These are phyloP conservation scores for Drosophila obscura DNA, from an alignment of 1,140 invertebrate species.

Conservation along the genomic window DNA sequence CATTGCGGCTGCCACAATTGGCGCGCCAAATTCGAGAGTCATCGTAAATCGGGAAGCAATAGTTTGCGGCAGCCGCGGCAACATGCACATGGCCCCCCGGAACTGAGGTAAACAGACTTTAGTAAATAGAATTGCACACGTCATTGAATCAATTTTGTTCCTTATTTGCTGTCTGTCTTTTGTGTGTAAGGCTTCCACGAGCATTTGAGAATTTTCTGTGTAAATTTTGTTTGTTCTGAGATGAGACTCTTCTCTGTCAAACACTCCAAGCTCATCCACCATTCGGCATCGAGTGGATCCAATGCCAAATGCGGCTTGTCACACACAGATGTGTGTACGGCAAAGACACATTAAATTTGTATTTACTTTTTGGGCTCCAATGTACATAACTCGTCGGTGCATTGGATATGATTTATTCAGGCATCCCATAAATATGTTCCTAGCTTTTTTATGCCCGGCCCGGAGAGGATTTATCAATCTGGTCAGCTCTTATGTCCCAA, in stretches of 20 bases:
- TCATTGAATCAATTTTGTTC: slow-evolving; percentile 1
- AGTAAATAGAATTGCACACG: slow-evolving; percentile 40
- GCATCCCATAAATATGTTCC: slow-evolving; percentile 36
- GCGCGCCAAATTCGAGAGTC: slow-evolving; percentile 4
- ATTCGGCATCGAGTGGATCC: too few relatives aligned
- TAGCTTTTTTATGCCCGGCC: slow-evolving; percentile 6
- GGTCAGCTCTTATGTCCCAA: slow-evolving; percentile 26
- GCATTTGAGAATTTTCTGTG: not conserved
- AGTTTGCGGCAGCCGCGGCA: not conserved
- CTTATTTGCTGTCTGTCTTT: not conserved
- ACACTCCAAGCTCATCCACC: not conserved
- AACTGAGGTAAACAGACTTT: slow-evolving; percentile 35
- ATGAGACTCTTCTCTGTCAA: not conserved
- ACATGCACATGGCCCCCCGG: slow-evolving; percentile 16
- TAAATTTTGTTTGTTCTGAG: slow-evolving; percentile 15
- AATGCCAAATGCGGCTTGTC: slow-evolving; percentile 2
- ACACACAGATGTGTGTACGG: slow-evolving; percentile 3
- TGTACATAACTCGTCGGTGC: slow-evolving; percentile 19
- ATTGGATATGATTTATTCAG: slow-evolving; percentile 53
- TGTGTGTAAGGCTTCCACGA: slow-evolving; percentile 12
- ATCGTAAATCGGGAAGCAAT: not conserved
- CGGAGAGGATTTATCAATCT: slow-evolving; percentile 36
- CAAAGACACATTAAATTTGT: slow-evolving; percentile 1
- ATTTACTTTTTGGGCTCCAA: slow-evolving; percentile 7
- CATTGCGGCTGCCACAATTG: not conserved